Percentiles rank a stretch among this genome's conserved stretches.
phyloP scores from a whole-genome alignment of 2,888 invertebrate genomes.

The Aphodius granarius region DNA sequence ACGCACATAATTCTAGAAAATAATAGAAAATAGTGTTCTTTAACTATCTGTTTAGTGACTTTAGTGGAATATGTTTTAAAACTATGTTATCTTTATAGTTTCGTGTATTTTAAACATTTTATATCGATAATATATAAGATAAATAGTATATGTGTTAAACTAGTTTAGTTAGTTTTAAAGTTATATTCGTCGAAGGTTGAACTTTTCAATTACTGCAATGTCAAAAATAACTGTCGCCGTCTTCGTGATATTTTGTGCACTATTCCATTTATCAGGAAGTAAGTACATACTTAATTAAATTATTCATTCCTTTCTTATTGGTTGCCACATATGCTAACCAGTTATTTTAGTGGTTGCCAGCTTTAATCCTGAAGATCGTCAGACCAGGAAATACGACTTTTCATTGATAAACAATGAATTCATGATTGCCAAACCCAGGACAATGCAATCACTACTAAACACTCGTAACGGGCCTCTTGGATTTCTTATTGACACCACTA shows the following conservation, averaged over 20 bases:
- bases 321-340: neutral
- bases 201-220: too few relatives aligned
- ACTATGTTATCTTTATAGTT: too few relatives aligned
- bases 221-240: too few relatives aligned
- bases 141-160: too few relatives aligned
- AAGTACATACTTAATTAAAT: neutral
- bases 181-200: too few relatives aligned
- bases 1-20: too few relatives aligned
- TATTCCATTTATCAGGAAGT: neutral
- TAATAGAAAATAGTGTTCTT: too few relatives aligned
- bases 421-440: neutral
- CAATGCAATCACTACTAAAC: neutral
- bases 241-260: neutral
- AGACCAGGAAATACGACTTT: neutral
- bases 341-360: neutral
- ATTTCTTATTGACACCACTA: neutral
- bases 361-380: neutral
- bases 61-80: too few relatives aligned
- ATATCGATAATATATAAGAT: too few relatives aligned
- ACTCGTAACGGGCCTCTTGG: neutral
- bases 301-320: slow-evolving; percentile 8
- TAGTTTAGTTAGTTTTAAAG: too few relatives aligned
- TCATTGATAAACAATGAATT: neutral
- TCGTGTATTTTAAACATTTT: too few relatives aligned
- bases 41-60: too few relatives aligned